These are phyloP conservation scores for Agriopis marginaria DNA, from an alignment of 2,888 invertebrate species.

Conservation along the genomic window DNA sequence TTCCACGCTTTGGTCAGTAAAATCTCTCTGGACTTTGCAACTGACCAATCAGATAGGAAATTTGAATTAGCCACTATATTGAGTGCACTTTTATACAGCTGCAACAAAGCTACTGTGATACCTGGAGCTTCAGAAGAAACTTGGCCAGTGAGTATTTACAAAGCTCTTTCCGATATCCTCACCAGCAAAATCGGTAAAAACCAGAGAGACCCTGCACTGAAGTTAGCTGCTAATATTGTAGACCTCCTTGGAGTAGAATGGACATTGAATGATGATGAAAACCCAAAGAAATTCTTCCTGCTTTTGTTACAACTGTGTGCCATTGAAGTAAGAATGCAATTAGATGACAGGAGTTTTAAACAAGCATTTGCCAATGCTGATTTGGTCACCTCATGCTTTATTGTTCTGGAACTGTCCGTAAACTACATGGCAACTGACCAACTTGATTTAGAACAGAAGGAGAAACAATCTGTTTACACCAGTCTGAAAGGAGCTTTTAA, in stretches of 20 bases:
- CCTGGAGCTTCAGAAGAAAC: slow-evolving; percentile 89
- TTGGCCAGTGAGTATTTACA: slow-evolving; percentile 93
- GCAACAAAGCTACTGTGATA: slow-evolving; percentile 88
- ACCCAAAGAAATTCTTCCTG: slow-evolving; percentile 93
- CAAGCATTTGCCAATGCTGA: slow-evolving; percentile 92
- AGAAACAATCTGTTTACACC: slow-evolving; percentile 95
- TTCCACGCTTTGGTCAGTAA: slow-evolving; percentile 94
- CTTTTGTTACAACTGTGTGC: slow-evolving; percentile 94
- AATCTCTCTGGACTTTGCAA: slow-evolving; percentile 94
- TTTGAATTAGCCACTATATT: slow-evolving; percentile 95
- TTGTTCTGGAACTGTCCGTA: slow-evolving; percentile 92
- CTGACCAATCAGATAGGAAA: slow-evolving; percentile 95
- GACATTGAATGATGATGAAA: slow-evolving; percentile 92
- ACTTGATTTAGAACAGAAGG: slow-evolving; percentile 94
- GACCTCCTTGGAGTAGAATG: slow-evolving; percentile 94
- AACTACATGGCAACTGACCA: slow-evolving; percentile 93
- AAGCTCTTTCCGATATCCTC: slow-evolving; percentile 93
- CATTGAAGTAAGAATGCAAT: slow-evolving; percentile 97
- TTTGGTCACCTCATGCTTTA: slow-evolving; percentile 93
- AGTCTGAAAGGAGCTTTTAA: slow-evolving; percentile 96
- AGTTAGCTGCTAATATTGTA: slow-evolving; percentile 92
- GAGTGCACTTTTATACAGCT: slow-evolving; percentile 90
- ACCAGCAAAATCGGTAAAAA: slow-evolving; percentile 94
- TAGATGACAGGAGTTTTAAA: slow-evolving; percentile 94
- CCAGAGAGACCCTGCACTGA: slow-evolving; percentile 95